Evolutionary conservation across 2,888 invertebrate species (phyloP), one percentile per base, ranked within the genome.

Genomic region (Ophion slaviceki): DNA sequence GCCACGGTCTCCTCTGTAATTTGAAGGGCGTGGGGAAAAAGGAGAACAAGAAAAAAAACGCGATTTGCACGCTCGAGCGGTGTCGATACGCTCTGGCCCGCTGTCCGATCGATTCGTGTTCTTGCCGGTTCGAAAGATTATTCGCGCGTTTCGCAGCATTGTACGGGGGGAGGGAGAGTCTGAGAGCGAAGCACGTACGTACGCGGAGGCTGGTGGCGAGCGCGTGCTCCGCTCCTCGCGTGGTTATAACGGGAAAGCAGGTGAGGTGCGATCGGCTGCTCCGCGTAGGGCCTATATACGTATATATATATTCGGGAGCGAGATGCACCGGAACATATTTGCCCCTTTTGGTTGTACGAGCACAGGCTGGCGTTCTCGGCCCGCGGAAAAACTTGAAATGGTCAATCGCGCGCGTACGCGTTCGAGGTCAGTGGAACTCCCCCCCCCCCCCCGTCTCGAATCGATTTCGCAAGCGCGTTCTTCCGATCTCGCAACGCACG

Each of bases 201-300:
- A 71, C 8, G 3, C 24, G 14, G 53, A 70, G n/a, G 14, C 24
- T 36, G 24, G n/a, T 66, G 40, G 82, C 71, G 68, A 74, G 74
- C 83, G 85, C 82, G 85, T 77, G 85, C 79, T 79, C 32, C 32
- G 32, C 85, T 74, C 82, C 85, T 80, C 85, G 85, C 82, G 82
- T 72, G 85, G 72, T 85, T 80, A 82, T 86, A 86, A 86, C 85
- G 85, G 85, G 85, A 86, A 82, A 80, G 67, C 79, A 82, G 85
- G 82, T 76, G 80, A 82, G 82, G 85, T 80, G 82, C 79, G 85
- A 82, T 80, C 72, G 82, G 82, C 61, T 71, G 53, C 47, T 47
- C 11, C 11, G 47, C 11, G 11, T 10, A 14, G 47, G 11, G 4
- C 47, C 47, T 32, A 4, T 4, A 32, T 32, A 32, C 32, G 32